A percentile compares a stretch with the other conserved stretches of the same genome.
These are phyloP conservation scores for Philotrypesis tridentata DNA, from an alignment of 1,140 invertebrate genomes.

Conservation along the genomic window DNA sequence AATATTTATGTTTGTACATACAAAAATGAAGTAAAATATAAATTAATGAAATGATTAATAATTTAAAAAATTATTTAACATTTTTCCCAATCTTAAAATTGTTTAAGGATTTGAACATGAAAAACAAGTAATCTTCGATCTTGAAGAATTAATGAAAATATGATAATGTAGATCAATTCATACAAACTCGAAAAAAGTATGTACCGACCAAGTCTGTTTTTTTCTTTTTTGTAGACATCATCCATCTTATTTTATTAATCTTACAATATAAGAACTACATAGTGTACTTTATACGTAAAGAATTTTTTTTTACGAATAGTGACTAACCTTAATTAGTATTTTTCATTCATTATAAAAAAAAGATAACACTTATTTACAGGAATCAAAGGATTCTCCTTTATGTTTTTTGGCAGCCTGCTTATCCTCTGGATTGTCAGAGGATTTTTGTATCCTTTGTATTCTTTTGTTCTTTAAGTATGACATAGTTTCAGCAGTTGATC, in stretches of 20 bases:
- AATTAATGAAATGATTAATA: constrained; percentile 30
- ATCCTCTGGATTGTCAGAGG: constrained; percentile 62
- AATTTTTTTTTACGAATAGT: constrained; percentile 54
- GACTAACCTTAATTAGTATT: constrained; percentile 59
- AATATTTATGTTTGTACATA: constrained; percentile 42
- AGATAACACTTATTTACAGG: constrained; percentile 73
- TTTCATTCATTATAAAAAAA: constrained; percentile 56
- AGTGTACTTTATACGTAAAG: constrained; percentile 64
- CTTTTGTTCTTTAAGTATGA: constrained; percentile 67
- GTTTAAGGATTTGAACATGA: not conserved
- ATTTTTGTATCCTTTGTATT: constrained; percentile 67
- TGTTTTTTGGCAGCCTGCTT: constrained; percentile 64
- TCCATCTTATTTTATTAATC: constrained; percentile 56
- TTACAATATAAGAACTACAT: constrained; percentile 64
- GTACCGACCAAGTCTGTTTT: not conserved
- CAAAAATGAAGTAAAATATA: constrained; percentile 38
- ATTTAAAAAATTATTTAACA: constrained; percentile 13
- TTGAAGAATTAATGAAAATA: too few relatives aligned
- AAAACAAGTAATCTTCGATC: too few relatives aligned
- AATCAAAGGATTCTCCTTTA: constrained; percentile 68
- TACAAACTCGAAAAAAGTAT: not conserved
- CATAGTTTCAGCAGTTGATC: constrained; percentile 63
- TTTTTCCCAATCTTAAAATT: not conserved
- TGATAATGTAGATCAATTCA: not conserved
- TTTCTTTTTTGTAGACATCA: constrained; percentile 41